These are phyloP conservation scores for Paraescarpia echinospica DNA, from an alignment of 1,140 invertebrate genomes.

Conservation along the genomic window DNA sequence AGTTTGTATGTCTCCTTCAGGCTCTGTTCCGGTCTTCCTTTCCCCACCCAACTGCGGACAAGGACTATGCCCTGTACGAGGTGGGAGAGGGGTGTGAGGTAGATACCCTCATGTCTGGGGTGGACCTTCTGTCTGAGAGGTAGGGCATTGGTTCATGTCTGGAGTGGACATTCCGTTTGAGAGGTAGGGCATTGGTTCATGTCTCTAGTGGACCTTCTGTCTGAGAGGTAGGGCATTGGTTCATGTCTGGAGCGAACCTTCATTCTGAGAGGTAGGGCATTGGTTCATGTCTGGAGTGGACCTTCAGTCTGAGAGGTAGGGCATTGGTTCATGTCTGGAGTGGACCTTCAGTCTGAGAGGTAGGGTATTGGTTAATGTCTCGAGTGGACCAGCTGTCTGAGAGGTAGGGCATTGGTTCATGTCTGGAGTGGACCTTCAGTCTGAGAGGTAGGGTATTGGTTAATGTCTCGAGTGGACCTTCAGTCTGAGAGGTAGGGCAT, in stretches of 20 bases:
- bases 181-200: not conserved
- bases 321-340: not conserved
- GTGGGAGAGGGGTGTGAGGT: slow-evolving; percentile 52
- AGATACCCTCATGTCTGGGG: slow-evolving; percentile 52
- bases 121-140: slow-evolving; percentile 54
- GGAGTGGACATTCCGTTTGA: slow-evolving; percentile 45
- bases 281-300: slow-evolving; percentile 53
- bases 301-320: slow-evolving; percentile 48
- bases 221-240: not conserved
- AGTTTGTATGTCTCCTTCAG: slow-evolving; percentile 33
- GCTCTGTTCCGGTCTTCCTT: slow-evolving; percentile 52
- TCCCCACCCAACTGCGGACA: slow-evolving; percentile 54
- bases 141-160: slow-evolving; percentile 36
- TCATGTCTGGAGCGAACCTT: not conserved
- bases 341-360: not conserved
- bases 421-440: too few species aligned
- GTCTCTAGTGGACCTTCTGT: not conserved
- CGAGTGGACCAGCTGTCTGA: too few species aligned
- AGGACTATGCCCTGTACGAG: slow-evolving; percentile 56
- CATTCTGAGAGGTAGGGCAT: slow-evolving; percentile 47
- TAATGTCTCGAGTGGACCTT: too few species aligned
- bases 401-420: too few species aligned
- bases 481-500: too few species aligned
- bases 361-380: not conserved
- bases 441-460: too few species aligned